Base-by-base conservation (phyloP, 2,113 vertebrate species). In the Pavo muticus region DNA sequence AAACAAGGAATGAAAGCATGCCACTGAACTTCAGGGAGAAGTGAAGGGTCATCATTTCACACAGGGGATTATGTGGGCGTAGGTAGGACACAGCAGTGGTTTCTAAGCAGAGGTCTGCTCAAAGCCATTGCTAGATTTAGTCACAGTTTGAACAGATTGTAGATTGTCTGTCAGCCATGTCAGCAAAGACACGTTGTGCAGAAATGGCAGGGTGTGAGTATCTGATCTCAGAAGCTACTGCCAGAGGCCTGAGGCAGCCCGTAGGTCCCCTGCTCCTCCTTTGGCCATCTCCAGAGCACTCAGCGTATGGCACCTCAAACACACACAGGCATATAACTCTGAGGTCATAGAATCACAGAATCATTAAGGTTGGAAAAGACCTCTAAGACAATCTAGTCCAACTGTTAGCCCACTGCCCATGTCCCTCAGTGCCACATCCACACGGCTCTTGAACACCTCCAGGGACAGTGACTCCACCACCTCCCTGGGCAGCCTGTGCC, bases 1-100 rank as follows among this genome's bases (percentile, higher is more conserved):
- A 76, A 73, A 76, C 24, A 70, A 59, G 65, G 68, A 69, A 79
- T 19, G 29, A 47, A 72, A 96, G 48, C 2, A 0, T 54, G 50
- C 15, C 23, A 1, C 0, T 52, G 45, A 67, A 54, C 63, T 44
- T 54, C 27, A 40, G 70, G 30, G 74, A 65, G 59, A 81, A 54
- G 30, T 7, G 11, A 30, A 44, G 40, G 63, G 30, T 57, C 48
- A 24, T 4, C 25, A 3, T 76, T 79, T 78, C 57, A 48, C 29
- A 9, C 19, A 6, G 0, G 1, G 48, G 39, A 74, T 71, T 56
- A 5, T 1, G 19, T 16, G 37, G 40, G 56, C 0, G 1, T 7
- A 54, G 72, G 63, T 61, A 50, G 60, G 70, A 75, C 39, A 45
- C 10, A 3, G 3, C 11, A 54, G 39, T 14, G 21, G 37, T 47